Evolutionary conservation across 2,888 invertebrate genomes (phyloP).

Genomic region (Scaptomyza tumidula): DNA sequence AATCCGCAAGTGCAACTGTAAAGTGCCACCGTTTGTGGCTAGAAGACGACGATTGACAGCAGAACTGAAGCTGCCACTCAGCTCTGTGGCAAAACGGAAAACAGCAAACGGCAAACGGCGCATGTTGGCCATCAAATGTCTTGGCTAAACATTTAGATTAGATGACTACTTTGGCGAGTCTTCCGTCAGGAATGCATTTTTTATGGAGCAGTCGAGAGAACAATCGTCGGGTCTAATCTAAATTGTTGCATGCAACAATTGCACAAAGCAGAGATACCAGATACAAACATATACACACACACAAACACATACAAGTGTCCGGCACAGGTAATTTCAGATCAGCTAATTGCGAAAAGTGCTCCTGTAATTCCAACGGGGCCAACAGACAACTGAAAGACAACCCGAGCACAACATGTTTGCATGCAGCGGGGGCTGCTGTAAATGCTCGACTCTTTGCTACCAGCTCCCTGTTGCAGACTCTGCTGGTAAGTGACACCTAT

Average conservation of each 20-base stretch:
- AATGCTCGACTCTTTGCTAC: neutral
- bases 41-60: conserved; percentile 67
- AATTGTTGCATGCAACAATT: conserved; percentile 82
- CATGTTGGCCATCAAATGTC: conserved; percentile 79
- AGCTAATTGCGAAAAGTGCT: conserved; percentile 83
- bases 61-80: conserved; percentile 73
- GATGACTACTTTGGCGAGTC: conserved; percentile 47
- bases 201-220: conserved; percentile 65
- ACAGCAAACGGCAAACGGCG: conserved; percentile 42
- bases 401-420: conserved; percentile 34
- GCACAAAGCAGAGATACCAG: conserved; percentile 38
- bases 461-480: conserved; percentile 26
- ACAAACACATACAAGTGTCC: conserved; percentile 54
- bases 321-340: conserved; percentile 72
- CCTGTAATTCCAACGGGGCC: conserved; percentile 70
- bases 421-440: conserved; percentile 51
- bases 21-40: conserved; percentile 79
- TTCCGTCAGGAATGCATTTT: conserved; percentile 77
- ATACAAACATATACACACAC: conserved; percentile 8
- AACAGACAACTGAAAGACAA: conserved; percentile 72
- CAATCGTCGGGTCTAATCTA: conserved; percentile 73
- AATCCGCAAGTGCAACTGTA: conserved; percentile 82
- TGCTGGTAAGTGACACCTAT: conserved; percentile 75
- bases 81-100: conserved; percentile 13
- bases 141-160: conserved; percentile 77